Evolutionary conservation across 2,888 invertebrate species (phyloP), one percentile per base, ranked within the genome.

Genomic region (Pimpla rufipes): DNA sequence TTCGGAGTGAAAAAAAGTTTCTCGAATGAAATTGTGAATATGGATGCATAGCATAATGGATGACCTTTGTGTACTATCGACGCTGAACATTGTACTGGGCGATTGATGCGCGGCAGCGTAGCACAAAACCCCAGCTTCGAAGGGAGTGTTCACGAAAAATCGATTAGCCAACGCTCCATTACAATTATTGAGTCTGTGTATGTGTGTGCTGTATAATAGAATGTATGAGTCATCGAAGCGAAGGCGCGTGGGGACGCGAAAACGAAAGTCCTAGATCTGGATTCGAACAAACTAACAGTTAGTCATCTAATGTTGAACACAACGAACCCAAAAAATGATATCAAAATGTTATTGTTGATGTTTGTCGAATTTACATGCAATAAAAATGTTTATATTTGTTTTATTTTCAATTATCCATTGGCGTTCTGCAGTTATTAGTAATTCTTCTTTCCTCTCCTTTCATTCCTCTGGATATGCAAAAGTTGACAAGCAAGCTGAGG

Each of bases 1-100:
- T 70, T 29, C 23, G 16, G 50, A 23, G 16, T 0, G 21, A 57
- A 47, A 52, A 18, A 29, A 10, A 66, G n/a, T n/a, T n/a, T n/a
- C n/a, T n/a, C 40, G 16, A 18, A 29, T 35, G 18, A 18, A 59
- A 47, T 71, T 40, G 11, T 42, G 50, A 50, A 42, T 52, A 62
- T 29, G 79, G 76, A 67, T 23, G 73, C 71, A 76, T 83, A 79
- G 71, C 79, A 79, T 79, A 76, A 73, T 67, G 62, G 67, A 73
- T 67, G 50, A 73, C 66, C 67, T 77, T 21, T 37, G 35, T 66
- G 13, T 67, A n/a, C 21, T 29, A 21, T 57, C 45, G 66, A 21
- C 50, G 47, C 67, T 42, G 23, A 13, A 55, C 18, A 8, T 18
- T 57, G n/a, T 37, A 47, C 6, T 13, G 55, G 45, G n/a, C 10